These are phyloP conservation scores for Corynorhinus townsendii DNA, from an alignment of 2,113 vertebrate genomes.

Conservation along the genomic window DNA sequence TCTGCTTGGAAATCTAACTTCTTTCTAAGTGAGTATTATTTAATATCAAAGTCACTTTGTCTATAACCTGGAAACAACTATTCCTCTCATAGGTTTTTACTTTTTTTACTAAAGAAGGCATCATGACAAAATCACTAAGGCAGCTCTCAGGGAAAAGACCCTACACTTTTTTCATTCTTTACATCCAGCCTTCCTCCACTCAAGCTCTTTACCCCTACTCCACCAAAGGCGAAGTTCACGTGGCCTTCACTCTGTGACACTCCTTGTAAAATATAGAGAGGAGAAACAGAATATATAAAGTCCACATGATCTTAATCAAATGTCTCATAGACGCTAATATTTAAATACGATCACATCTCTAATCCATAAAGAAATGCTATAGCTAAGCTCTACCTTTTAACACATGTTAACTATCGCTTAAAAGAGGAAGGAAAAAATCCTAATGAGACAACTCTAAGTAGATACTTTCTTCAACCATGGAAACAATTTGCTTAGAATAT, in stretches of 20 bases:
- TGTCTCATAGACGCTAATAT: not conserved
- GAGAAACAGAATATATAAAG: not conserved
- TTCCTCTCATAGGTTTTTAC: not conserved
- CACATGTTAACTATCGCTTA: not conserved
- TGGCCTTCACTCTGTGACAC: not conserved
- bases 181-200: not conserved
- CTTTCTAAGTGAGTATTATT: not conserved
- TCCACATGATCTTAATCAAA: not conserved
- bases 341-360: not conserved
- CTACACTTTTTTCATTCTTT: not conserved
- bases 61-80: not conserved
- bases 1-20: slow-evolving; percentile 17
- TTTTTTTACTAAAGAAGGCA: slow-evolving; percentile 35
- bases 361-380: not conserved
- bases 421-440: not conserved
- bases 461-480: not conserved
- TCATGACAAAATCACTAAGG: not conserved
- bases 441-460: not conserved
- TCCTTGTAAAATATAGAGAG: not conserved
- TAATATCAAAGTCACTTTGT: slow-evolving; percentile 10
- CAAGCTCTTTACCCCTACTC: not conserved
- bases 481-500: not conserved
- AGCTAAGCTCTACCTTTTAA: not conserved
- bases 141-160: not conserved
- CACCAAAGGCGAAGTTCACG: not conserved